Base-by-base conservation (phyloP, 2,113 vertebrate species). In the Cyrtonyx montezumae region DNA sequence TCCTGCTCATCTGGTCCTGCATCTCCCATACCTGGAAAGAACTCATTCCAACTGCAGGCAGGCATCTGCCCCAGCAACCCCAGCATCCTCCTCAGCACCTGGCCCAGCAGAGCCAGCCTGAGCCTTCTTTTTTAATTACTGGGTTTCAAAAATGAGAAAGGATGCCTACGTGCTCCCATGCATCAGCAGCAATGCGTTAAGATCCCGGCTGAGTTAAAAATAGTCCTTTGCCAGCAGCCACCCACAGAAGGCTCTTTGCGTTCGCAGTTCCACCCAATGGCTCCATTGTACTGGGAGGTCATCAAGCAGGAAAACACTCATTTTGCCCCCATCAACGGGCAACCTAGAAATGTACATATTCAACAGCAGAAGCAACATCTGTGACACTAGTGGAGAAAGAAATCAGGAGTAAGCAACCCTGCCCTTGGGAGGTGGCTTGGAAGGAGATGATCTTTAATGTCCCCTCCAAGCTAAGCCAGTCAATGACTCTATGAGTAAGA, bases 161-260 rank as follows among this genome's bases (percentile, higher is more conserved):
- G 75, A 90, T 14, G 73, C 65, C 89, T 93, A 70, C 40, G 40
- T 95, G 84, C 87, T 89, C 82, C 25, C 6, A 37, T 2, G 6
- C 71, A 90, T 48, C 11, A 32, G 69, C 2, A 23, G 79, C 63
- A 94, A 45, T 42, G 61, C 83, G 67, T 76, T 90, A 74, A 15
- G 4, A 80, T 46, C 76, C 85, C 56, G 46, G 90, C 46, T 67
- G 82, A 16, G 36, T 58, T 95, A 94, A 94, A 96, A 94, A 85
- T 42, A 94, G 74, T 45, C 61, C 51, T 68, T 80, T 58, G 66
- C 75, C 91, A 68, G 67, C 91, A 95, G 82, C 76, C 90, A 67
- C 78, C 67, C 70, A 89, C 70, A 18, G 46, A 32, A 63, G 48
- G 28, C 48, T 61, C 59, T 23, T 20, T 20, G 37, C 37, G 17